Evolutionary conservation across 2,113 vertebrate genomes (phyloP).

Genomic region (Nothobranchius kuhntae): DNA sequence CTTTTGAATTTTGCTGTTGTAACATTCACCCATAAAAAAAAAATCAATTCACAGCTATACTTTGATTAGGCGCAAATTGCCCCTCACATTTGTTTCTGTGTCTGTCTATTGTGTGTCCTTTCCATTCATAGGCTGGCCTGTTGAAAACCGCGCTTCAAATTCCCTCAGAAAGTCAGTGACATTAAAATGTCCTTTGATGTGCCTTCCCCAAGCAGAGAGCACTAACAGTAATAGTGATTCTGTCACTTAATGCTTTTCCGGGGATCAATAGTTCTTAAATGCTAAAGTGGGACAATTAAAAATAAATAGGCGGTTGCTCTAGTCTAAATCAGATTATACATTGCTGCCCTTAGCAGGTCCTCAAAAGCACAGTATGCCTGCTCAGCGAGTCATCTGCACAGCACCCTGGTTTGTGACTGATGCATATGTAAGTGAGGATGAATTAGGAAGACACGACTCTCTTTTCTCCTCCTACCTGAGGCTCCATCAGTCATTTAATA

Average conservation of each 20-base stretch:
- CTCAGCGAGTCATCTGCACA: constrained; percentile 76
- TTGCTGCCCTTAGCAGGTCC: constrained; percentile 79
- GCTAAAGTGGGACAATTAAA: constrained; percentile 99
- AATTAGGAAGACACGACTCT: constrained; percentile 64
- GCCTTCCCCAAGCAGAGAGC: constrained; percentile 96
- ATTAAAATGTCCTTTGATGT: constrained; percentile 99
- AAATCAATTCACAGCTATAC: constrained; percentile 91
- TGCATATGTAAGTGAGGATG: constrained; percentile 81
- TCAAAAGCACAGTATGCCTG: constrained; percentile 84
- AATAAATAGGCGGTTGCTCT: constrained; percentile 83
- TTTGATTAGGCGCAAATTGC: constrained; percentile 97
- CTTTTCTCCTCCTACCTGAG: constrained; percentile 28
- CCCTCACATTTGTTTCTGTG: constrained; percentile 91
- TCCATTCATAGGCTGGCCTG: constrained; percentile 93
- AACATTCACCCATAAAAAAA: constrained; percentile 76
- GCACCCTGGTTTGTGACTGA: constrained; percentile 74
- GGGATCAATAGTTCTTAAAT: constrained; percentile 99
- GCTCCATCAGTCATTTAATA: constrained; percentile 42
- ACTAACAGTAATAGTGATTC: constrained; percentile 99
- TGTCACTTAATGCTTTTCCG: constrained; percentile 95
- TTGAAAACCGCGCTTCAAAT: constrained; percentile 92
- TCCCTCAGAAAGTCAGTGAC: constrained; percentile 98
- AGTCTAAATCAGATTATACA: constrained; percentile 84
- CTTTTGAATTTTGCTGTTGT: constrained; percentile 86
- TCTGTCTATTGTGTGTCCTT: constrained; percentile 96